A percentile compares a stretch with the other conserved stretches of the same genome.
These are phyloP conservation scores for Leptinotarsa undecemlineata DNA, from an alignment of 1,140 invertebrate genomes.

Conservation along the genomic window DNA sequence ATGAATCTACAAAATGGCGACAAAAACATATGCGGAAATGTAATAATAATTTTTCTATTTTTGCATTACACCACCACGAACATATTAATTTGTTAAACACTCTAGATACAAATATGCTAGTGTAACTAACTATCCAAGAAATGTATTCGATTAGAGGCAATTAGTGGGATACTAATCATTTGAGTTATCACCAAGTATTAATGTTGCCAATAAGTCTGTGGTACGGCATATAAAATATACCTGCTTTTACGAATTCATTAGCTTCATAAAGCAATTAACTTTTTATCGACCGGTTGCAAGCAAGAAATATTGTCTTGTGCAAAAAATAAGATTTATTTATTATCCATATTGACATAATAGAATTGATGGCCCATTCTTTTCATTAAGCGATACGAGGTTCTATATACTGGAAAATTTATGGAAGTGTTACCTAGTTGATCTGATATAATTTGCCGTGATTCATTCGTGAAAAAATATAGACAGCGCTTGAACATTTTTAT, in stretches of 20 bases:
- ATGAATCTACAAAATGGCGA: no score
- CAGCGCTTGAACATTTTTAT: no score
- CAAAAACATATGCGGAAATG: no score
- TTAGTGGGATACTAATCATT: not conserved
- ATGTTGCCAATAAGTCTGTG: not conserved
- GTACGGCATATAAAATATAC: not conserved
- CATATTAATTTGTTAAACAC: not conserved
- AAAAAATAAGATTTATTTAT: not conserved
- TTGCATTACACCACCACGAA: no score
- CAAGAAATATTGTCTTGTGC: not conserved
- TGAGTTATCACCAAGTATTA: not conserved
- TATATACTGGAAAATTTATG: no score
- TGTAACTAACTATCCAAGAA: not conserved
- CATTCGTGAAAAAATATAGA: no score
- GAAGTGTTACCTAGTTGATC: no score
- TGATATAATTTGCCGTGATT: no score
- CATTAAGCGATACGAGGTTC: not conserved
- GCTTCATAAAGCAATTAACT: conserved; percentile 1
- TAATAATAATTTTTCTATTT: no score
- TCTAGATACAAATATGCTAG: not conserved
- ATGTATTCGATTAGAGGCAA: not conserved
- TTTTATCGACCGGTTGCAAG: not conserved
- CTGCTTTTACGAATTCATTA: not conserved
- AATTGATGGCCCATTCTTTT: not conserved
- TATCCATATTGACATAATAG: not conserved